Base-by-base conservation (phyloP, 2,113 vertebrate species). In the Carassius carassius region DNA sequence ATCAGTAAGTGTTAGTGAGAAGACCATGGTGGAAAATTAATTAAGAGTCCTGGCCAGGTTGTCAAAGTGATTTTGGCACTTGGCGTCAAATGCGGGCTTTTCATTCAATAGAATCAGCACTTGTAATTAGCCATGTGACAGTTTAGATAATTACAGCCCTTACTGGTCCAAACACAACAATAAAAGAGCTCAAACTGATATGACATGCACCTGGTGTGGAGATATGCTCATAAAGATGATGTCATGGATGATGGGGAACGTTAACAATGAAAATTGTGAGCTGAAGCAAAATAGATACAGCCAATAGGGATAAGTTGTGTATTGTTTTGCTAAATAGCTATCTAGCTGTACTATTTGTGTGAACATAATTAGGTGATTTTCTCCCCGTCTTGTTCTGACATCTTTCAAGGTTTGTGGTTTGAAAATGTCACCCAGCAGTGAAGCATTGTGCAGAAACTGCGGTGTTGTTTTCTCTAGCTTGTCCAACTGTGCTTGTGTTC, bases 1-100 rank as follows among this genome's bases (percentile, higher is more conserved):
- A 44, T 82, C 79, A 81, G 32, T 67, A n/a, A 35, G 25, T 73
- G 29, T 79, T 63, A 56, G 79, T 32, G 25, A 73, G 47, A 72
- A 51, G 63, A 54, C 79, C 67, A 9, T 75, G 76, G n/a, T 44
- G 44, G 37, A 72, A 85, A 85, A 87, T 79, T 16, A 62, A 81
- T 82, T 78, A n/a, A 54, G 63, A 78, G 51, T 37, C 74, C 41
- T 44, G 47, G n/a, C 37, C 16, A 44, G 74, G 65, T 70, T 78
- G 86, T 85, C 83, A 85, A 75, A 65, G 49, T 13, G 63, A 85
- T 84, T 84, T 82, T 84, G 37, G 19, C 49, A 16, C n/a, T 75
- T 32, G 47, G n/a, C 58, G 11, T 63, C 77, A 58, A n/a, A 35
- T 41, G 29, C 3, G 47, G 58, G 51, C 14, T 56, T 87, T 4